phyloP scores from a whole-genome alignment of 64 coral and sea anemone genomes.

The Exaiptasia diaphana region DNA sequence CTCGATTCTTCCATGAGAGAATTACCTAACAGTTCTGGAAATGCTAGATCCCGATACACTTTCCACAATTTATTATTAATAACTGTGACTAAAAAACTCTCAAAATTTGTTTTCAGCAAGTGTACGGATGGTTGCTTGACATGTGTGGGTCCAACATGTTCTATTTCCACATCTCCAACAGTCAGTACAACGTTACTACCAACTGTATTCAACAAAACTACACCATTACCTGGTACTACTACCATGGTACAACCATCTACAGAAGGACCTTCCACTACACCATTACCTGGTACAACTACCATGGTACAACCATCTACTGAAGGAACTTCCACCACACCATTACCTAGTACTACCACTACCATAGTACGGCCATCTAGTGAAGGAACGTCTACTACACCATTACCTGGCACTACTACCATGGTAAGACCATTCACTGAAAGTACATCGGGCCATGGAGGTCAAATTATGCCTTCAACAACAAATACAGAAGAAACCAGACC shows the following conservation, averaged over 20 bases:
- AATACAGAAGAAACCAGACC: neutral
- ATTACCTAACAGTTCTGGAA: too few species aligned
- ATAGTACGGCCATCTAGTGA: neutral
- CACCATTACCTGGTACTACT: neutral
- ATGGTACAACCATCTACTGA: neutral
- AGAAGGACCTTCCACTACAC: neutral
- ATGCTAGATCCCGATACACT: too few species aligned
- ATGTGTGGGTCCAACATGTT: constrained; percentile 62
- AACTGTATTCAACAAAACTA: too few species aligned
- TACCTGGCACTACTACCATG: neutral
- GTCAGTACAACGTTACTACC: neutral
- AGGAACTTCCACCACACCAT: neutral
- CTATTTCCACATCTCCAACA: neutral
- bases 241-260: neutral
- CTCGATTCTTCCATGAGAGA: too few species aligned
- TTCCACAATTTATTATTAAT: too few species aligned
- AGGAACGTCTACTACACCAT: neutral
- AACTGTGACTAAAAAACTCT: too few species aligned
- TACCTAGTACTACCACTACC: neutral
- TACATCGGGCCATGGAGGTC: neutral
- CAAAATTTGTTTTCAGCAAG: too few species aligned
- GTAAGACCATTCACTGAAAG: neutral
- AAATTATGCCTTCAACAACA: neutral
- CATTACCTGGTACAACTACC: neutral
- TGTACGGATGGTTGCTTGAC: too few species aligned